Evolutionary conservation across 2,888 invertebrate genomes (phyloP).

Genomic region (Metalampra italica): DNA sequence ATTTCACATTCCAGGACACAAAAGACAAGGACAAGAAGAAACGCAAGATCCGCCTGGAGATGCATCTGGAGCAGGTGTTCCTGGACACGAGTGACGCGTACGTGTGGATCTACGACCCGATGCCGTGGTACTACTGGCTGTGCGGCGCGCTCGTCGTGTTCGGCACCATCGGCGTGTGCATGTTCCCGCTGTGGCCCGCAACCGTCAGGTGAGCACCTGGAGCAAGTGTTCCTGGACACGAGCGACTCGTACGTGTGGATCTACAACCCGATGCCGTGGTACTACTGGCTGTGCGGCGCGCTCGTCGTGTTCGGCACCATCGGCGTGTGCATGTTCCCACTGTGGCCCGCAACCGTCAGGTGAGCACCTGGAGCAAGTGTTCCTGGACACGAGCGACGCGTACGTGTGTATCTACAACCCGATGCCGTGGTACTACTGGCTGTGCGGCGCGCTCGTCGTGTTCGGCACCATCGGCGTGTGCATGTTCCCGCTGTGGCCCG

Average conservation of each 20-base stretch:
- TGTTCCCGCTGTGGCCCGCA: constrained; percentile 99
- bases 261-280: constrained; percentile 75
- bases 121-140: constrained; percentile 95
- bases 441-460: constrained; percentile 93
- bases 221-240: constrained; percentile 87
- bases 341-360: constrained; percentile 97
- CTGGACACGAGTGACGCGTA: constrained; percentile 95
- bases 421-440: constrained; percentile 82
- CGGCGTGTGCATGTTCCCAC: constrained; percentile 96
- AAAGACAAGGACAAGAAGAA: constrained; percentile 79
- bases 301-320: constrained; percentile 94
- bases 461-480: constrained; percentile 96
- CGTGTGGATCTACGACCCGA: constrained; percentile 99
- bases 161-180: constrained; percentile 95
- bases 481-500: constrained; percentile 99
- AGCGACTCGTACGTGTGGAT: constrained; percentile 98
- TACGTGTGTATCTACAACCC: constrained; percentile 95
- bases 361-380: constrained; percentile 58
- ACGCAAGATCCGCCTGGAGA: constrained; percentile 96
- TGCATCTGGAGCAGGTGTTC: constrained; percentile 97
- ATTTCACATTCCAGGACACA: constrained; percentile 38
- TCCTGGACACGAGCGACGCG: constrained; percentile 95
- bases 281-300: constrained; percentile 95
- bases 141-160: constrained; percentile 93
- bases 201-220: constrained; percentile 82